A percentile compares a stretch with the other conserved stretches of the same genome.
Evolutionary conservation across 1,140 invertebrate genomes (phyloP).

Genomic region (Ridgeia piscesae): DNA sequence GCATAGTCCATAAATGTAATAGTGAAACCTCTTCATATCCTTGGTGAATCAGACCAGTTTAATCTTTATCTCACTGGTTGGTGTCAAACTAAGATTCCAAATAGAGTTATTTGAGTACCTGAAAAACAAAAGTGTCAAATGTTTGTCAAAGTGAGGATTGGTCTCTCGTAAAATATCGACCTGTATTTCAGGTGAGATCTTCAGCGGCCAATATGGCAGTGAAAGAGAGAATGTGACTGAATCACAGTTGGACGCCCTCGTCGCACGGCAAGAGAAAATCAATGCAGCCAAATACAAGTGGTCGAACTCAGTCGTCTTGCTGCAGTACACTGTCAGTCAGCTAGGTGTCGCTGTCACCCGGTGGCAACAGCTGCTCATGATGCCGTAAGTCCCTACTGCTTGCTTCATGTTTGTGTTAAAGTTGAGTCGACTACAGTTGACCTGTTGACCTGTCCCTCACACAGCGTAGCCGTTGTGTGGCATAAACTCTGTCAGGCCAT

Average conservation of each 20-base stretch:
- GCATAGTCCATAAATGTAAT: not conserved
- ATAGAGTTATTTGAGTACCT: not conserved
- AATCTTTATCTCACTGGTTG: not conserved
- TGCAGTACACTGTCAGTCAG: conserved; percentile 61
- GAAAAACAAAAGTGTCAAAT: not conserved
- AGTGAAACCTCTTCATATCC: not conserved
- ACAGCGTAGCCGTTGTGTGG: too few relatives aligned
- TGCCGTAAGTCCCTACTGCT: conserved; percentile 36
- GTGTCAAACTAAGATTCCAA: not conserved
- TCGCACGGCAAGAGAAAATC: conserved; percentile 62
- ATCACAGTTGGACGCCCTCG: conserved; percentile 61
- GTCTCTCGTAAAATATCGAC: not conserved
- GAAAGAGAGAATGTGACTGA: conserved; percentile 62
- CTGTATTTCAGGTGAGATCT: conserved; percentile 57
- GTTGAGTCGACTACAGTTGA: not conserved
- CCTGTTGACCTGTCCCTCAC: too few relatives aligned
- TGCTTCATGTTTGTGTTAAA: not conserved
- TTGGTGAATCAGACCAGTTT: not conserved
- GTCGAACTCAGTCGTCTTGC: conserved; percentile 60
- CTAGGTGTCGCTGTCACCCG: conserved; percentile 58
- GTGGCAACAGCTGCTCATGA: conserved; percentile 57
- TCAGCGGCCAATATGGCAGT: conserved; percentile 63
- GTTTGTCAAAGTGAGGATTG: not conserved
- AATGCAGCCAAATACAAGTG: conserved; percentile 64
- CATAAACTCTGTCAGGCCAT: too few relatives aligned